Conservation (phyloP, 1,140 invertebrate species). For the Chironomus striatipennis region DNA sequence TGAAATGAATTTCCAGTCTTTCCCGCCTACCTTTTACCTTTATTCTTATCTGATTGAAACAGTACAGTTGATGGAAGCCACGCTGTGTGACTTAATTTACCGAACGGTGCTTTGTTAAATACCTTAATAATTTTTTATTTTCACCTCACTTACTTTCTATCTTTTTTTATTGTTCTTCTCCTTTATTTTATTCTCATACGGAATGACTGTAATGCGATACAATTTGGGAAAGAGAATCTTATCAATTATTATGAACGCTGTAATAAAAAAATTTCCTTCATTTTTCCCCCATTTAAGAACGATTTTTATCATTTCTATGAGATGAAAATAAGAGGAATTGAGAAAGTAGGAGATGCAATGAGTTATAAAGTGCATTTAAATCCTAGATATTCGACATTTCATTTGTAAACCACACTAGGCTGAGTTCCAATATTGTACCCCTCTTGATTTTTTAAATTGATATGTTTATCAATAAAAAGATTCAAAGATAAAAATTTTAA, state of each 20-base stretch:
- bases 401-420: no score
- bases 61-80: not conserved
- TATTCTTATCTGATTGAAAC: not conserved
- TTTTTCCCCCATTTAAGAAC: not conserved
- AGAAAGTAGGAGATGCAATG: no score
- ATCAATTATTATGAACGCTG: not conserved
- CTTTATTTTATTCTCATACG: no score
- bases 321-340: no score
- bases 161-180: not conserved
- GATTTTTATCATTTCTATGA: not conserved
- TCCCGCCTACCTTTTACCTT: not conserved
- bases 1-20: not conserved
- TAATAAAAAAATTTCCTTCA: not conserved
- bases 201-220: no score
- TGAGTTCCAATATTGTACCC: no score
- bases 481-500: no score
- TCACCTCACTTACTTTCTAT: not conserved
- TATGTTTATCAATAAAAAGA: no score
- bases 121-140: constrained; percentile 10
- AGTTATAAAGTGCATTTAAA: no score
- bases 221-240: not conserved
- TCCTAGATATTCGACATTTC: no score
- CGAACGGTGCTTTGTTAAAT: not conserved
- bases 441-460: no score
- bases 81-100: not conserved